phyloP scores from a whole-genome alignment of 2,113 vertebrate species.

The Budorcas taxicolor region DNA sequence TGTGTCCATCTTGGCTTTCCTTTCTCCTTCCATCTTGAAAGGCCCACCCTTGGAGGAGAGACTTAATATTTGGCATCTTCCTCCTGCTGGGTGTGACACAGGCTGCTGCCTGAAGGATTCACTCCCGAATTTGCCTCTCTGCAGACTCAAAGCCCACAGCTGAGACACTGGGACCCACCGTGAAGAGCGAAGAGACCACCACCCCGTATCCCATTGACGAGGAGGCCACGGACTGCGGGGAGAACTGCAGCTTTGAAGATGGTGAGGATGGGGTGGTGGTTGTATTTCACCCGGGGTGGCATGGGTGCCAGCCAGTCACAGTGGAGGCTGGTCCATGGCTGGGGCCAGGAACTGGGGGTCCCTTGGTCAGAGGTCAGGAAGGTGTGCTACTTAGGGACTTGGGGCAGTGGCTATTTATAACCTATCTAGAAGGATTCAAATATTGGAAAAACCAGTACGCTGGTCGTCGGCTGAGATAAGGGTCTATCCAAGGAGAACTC shows the following conservation, averaged over 20 bases:
- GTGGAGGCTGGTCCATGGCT: background rate
- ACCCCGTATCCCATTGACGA: constrained; percentile 81
- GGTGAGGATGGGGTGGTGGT: constrained; percentile 64
- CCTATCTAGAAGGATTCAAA: background rate
- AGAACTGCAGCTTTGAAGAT: constrained; percentile 80
- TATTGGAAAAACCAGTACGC: background rate
- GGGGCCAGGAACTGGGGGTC: background rate
- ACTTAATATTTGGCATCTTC: background rate
- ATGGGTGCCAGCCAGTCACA: accelerated
- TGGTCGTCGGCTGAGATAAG: background rate
- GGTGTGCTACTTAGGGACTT: background rate
- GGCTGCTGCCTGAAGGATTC: background rate
- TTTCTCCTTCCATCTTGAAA: background rate
- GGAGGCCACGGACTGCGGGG: constrained; percentile 80
- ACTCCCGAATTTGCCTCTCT: background rate
- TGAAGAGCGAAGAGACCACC: constrained; percentile 85
- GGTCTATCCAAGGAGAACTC: background rate
- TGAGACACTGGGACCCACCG: constrained; percentile 88
- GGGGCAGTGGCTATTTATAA: background rate
- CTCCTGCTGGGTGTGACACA: background rate
- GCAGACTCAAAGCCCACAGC: constrained; percentile 89
- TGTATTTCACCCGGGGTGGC: background rate
- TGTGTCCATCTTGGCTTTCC: background rate
- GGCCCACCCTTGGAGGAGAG: background rate
- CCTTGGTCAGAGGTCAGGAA: background rate